Conservation (phyloP, 2,797 vertebrate genomes). For the Allobates femoralis region DNA sequence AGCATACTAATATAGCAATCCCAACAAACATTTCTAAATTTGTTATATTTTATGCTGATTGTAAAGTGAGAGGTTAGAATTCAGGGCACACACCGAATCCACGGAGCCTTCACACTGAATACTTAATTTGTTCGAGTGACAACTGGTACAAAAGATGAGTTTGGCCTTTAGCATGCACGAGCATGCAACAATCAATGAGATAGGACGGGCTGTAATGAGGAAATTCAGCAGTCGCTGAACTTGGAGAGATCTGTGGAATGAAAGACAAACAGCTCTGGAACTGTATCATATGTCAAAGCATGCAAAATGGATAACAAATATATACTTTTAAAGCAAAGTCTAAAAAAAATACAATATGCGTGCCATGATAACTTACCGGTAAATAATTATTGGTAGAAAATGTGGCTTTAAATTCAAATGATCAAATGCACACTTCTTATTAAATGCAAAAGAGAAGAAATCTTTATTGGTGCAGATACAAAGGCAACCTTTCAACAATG, state of each 20-base stretch:
- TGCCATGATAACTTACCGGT: neutral
- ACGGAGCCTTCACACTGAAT: conserved; percentile 34
- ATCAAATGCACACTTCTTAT: too few species aligned
- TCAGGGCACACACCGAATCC: conserved; percentile 24
- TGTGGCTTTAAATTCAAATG: neutral
- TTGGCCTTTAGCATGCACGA: conserved; percentile 50
- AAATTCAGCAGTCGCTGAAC: conserved; percentile 52
- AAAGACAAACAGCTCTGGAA: conserved; percentile 54
- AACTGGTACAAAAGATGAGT: conserved; percentile 57
- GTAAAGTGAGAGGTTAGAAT: conserved; percentile 30
- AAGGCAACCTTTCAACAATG: too few species aligned
- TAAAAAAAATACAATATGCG: neutral
- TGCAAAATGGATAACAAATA: conserved; percentile 38
- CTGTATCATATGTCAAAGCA: conserved; percentile 2
- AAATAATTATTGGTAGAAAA: neutral
- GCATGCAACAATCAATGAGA: conserved; percentile 45
- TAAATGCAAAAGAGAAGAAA: too few species aligned
- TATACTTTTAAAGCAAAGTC: conserved; percentile 47
- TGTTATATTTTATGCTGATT: neutral
- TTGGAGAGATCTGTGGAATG: conserved; percentile 13
- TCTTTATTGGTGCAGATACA: too few species aligned
- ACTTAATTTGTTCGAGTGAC: conserved; percentile 58
- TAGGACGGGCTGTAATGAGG: conserved; percentile 45
- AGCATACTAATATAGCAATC: neutral
- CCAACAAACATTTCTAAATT: neutral